phyloP scores from a whole-genome alignment of 2,888 invertebrate species.

The Leptinotarsa tumamoca region DNA sequence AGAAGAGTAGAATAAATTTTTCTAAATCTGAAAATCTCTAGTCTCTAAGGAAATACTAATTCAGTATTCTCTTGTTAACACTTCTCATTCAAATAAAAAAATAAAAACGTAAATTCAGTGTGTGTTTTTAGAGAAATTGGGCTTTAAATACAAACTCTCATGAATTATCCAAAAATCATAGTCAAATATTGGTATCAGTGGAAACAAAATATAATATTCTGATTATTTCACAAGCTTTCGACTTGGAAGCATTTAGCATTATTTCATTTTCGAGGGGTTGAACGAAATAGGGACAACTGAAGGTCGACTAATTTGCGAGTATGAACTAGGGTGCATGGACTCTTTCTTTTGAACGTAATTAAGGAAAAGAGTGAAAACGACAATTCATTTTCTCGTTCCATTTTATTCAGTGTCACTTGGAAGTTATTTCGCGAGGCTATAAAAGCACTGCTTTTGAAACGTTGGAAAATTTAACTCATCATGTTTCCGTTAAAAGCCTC shows the following conservation, averaged over 20 bases:
- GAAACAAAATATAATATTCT: slow-evolving; percentile 34
- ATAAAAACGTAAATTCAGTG: too few relatives aligned
- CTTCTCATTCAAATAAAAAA: too few relatives aligned
- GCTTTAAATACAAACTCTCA: too few relatives aligned
- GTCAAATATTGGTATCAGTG: too few relatives aligned
- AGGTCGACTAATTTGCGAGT: slow-evolving; percentile 40
- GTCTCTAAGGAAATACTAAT: too few relatives aligned
- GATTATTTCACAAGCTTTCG: slow-evolving; percentile 36
- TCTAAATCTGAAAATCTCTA: too few relatives aligned
- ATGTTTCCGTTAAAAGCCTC: slow-evolving; percentile 57
- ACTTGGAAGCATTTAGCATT: slow-evolving; percentile 35
- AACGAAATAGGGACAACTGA: slow-evolving; percentile 33
- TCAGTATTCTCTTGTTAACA: too few relatives aligned
- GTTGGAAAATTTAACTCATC: slow-evolving; percentile 57
- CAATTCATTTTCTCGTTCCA: slow-evolving; percentile 60
- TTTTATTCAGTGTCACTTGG: slow-evolving; percentile 59
- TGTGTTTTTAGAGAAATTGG: too few relatives aligned
- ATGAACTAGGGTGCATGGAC: slow-evolving; percentile 34
- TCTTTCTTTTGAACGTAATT: slow-evolving; percentile 51
- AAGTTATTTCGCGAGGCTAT: slow-evolving; percentile 61
- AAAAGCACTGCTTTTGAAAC: slow-evolving; percentile 49
- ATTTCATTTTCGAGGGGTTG: slow-evolving; percentile 40
- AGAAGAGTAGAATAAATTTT: too few relatives aligned
- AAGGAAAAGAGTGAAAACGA: slow-evolving; percentile 59
- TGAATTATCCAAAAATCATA: too few relatives aligned